Evolutionary conservation across 2,113 vertebrate genomes (phyloP), one percentile per base, ranked within the genome.

Genomic region (Monopterus albus): DNA sequence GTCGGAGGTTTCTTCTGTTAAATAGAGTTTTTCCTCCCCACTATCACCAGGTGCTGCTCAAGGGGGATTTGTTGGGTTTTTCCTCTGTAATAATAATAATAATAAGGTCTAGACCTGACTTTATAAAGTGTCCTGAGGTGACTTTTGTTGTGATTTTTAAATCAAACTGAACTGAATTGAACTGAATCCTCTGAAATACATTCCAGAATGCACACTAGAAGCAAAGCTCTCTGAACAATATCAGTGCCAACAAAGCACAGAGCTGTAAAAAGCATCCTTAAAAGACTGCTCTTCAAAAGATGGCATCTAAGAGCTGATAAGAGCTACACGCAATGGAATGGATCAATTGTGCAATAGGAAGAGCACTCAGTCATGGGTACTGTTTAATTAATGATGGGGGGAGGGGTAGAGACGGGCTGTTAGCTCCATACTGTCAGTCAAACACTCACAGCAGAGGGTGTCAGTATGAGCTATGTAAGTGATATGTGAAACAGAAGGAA

Each of bases 311-410:
- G 61, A 53, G 73, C 83, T 66, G 88, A 91, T 89, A 87, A 88
- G 71, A 85, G 86, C 85, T 76, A 66, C 81, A 80, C 79, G 66
- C 84, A 64, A 28, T 84, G 83, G 75, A 82, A 87, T 79, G 84
- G 88, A 90, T 91, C 87, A 89, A 90, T 89, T 57, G 84, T 71
- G 86, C 68, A 81, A 87, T 57, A 80, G 84, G 81, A 83, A 86
- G 84, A 83, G 82, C 87, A 88, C 87, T 89, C 87, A 84, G 80
- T 87, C 83, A 73, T 75, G 79, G 79, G 78, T 80, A 35, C 86
- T 91, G 89, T 90, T 88, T 90, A 92, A 92, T 92, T 91, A 93
- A 91, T 91, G 89, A 90, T 88, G 89, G 76, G 67, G 79, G 82
- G 89, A 74, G 67, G 79, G 82, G 42, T 69, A 68, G 85, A 91